Percentiles rank a stretch among this genome's conserved stretches.
phyloP scores from a whole-genome alignment of 2,113 vertebrate species.

The Tringa solitaria region DNA sequence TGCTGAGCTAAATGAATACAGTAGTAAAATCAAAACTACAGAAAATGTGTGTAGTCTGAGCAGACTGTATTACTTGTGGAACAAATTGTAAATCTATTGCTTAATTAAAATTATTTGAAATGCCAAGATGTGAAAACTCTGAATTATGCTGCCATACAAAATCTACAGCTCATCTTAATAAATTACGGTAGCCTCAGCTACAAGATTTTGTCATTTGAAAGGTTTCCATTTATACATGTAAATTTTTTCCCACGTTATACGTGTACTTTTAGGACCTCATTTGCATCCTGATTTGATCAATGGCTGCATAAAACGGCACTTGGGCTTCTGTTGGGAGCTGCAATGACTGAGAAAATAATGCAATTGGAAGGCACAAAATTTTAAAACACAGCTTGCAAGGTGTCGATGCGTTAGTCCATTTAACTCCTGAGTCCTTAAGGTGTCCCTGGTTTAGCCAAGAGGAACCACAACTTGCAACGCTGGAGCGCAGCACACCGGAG shows the following conservation, averaged over 20 bases:
- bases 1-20: conserved; percentile 50
- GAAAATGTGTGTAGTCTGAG: conserved; percentile 30
- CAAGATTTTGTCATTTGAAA: background rate
- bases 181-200: background rate
- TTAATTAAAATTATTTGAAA: conserved; percentile 55
- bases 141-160: conserved; percentile 1
- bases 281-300: background rate
- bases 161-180: background rate
- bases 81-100: conserved; percentile 45
- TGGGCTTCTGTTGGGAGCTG: background rate
- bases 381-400: background rate
- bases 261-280: background rate
- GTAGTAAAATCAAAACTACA: conserved; percentile 36
- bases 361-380: background rate
- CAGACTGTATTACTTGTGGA: conserved; percentile 15
- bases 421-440: background rate
- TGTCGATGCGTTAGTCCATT: fast-evolving
- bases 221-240: background rate
- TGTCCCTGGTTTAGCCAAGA: background rate
- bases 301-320: background rate
- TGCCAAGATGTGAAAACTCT: conserved; percentile 1
- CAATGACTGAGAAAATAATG: background rate
- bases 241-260: background rate
- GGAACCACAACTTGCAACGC: background rate
- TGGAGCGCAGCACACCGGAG: fast-evolving